Percentiles rank a stretch among this genome's conserved stretches.
phyloP scores from a whole-genome alignment of 2,113 vertebrate species.

The Syngnathus scovelli region DNA sequence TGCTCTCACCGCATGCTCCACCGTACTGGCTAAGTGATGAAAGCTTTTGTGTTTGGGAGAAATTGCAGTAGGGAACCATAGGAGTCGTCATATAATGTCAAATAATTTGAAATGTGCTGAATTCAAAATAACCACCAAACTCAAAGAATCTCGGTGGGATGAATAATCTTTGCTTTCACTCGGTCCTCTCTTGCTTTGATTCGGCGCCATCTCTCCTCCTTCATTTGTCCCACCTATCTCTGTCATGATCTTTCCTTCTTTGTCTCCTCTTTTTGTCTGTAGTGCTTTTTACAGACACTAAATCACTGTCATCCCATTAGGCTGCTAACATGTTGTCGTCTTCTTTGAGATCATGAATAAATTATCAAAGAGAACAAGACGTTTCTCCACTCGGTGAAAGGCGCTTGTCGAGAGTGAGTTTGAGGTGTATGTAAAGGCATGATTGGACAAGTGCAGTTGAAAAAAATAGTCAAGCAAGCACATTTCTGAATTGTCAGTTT shows the following conservation, averaged over 20 bases:
- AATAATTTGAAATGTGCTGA: not conserved
- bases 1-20: not conserved
- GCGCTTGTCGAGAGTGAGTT: constrained; percentile 25
- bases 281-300: constrained; percentile 36
- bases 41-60: not conserved
- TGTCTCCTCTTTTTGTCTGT: constrained; percentile 1
- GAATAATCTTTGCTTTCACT: not conserved
- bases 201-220: constrained; percentile 36
- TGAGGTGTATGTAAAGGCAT: constrained; percentile 10
- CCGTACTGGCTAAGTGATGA: not conserved
- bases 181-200: constrained; percentile 27
- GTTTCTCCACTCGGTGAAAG: constrained; percentile 43
- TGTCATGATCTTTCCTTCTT: constrained; percentile 5
- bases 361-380: constrained; percentile 66
- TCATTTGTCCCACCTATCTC: constrained; percentile 24
- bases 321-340: constrained; percentile 45
- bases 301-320: constrained; percentile 49
- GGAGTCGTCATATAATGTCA: not conserved
- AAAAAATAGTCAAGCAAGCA: constrained; percentile 19
- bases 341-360: constrained; percentile 66
- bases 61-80: not conserved
- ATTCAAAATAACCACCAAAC: not conserved
- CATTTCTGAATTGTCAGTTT: constrained; percentile 44
- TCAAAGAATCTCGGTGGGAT: not conserved
- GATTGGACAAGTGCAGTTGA: not conserved